Conservation (phyloP, 2,888 invertebrate species). For the Dione vanillae region DNA sequence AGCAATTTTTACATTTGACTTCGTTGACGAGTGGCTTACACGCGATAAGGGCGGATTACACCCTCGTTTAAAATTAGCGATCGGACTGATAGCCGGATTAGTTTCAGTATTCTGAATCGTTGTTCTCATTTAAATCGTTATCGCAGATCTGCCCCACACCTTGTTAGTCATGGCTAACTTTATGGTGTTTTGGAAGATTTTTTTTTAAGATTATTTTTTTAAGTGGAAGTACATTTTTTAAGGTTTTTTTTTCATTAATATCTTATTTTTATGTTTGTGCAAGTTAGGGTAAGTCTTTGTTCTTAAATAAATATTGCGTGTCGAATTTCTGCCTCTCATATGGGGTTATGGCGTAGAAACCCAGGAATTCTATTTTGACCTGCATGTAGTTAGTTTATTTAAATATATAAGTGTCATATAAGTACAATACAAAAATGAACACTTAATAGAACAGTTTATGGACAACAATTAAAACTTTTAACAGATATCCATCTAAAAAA, state of each 20-base stretch:
- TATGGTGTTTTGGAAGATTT: slow-evolving; percentile 1
- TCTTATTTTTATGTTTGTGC: no score
- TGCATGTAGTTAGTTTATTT: no score
- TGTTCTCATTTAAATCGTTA: slow-evolving; percentile 46
- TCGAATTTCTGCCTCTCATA: no score
- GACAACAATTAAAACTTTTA: slow-evolving; percentile 10
- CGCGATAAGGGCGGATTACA: slow-evolving; percentile 67
- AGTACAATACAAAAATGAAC: background rate
- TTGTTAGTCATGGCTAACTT: slow-evolving; percentile 31
- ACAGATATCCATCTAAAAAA: slow-evolving; percentile 58
- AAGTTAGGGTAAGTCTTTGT: no score
- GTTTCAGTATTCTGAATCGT: slow-evolving; percentile 40
- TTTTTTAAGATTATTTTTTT: slow-evolving; percentile 8
- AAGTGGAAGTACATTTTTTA: background rate
- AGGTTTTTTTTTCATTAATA: no score
- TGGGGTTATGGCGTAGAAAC: no score
- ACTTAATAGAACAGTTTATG: background rate
- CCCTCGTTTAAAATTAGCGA: slow-evolving; percentile 71
- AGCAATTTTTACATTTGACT: slow-evolving; percentile 27
- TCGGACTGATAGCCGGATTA: slow-evolving; percentile 48
- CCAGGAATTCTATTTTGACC: no score
- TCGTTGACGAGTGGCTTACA: slow-evolving; percentile 73
- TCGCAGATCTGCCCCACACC: slow-evolving; percentile 41
- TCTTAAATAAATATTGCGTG: no score
- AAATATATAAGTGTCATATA: no score